Conservation (phyloP, 2,888 invertebrate species). For the Diogma glabrata region DNA sequence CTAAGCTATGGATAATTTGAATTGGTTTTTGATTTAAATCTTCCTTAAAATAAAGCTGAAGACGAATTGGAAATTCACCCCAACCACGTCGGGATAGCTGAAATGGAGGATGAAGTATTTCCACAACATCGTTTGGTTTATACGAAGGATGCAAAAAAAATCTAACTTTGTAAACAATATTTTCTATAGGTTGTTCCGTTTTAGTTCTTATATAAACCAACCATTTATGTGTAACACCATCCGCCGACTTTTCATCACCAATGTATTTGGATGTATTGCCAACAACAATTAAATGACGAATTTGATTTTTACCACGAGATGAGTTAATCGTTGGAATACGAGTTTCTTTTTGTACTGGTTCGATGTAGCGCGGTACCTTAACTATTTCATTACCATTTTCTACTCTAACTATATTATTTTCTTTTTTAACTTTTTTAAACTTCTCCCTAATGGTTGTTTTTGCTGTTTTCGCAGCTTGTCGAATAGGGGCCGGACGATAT, state of each 20-base stretch:
- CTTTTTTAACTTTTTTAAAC: constrained; percentile 26
- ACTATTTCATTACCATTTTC: neutral
- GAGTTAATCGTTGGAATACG: constrained; percentile 40
- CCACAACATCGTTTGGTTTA: constrained; percentile 73
- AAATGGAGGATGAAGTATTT: constrained; percentile 66
- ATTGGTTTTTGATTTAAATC: constrained; percentile 64
- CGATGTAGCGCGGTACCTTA: constrained; percentile 32
- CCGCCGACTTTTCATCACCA: constrained; percentile 53
- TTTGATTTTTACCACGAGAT: constrained; percentile 42
- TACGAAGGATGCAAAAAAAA: constrained; percentile 79
- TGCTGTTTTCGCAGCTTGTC: constrained; percentile 40
- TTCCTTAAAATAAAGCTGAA: constrained; percentile 65
- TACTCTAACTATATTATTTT: constrained; percentile 16
- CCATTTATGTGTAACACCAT: constrained; percentile 74
- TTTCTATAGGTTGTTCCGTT: constrained; percentile 45
- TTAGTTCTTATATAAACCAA: constrained; percentile 73
- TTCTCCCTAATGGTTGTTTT: constrained; percentile 29
- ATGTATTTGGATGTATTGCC: constrained; percentile 77
- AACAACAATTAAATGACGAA: constrained; percentile 42
- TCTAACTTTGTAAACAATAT: constrained; percentile 58
- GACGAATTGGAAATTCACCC: constrained; percentile 81
- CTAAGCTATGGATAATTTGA: constrained; percentile 65
- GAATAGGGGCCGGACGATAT: constrained; percentile 31
- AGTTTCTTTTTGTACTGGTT: constrained; percentile 31
- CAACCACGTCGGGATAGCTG: constrained; percentile 77